Conservation (phyloP, 2,113 vertebrate species). For the Lampris megalopsis region DNA sequence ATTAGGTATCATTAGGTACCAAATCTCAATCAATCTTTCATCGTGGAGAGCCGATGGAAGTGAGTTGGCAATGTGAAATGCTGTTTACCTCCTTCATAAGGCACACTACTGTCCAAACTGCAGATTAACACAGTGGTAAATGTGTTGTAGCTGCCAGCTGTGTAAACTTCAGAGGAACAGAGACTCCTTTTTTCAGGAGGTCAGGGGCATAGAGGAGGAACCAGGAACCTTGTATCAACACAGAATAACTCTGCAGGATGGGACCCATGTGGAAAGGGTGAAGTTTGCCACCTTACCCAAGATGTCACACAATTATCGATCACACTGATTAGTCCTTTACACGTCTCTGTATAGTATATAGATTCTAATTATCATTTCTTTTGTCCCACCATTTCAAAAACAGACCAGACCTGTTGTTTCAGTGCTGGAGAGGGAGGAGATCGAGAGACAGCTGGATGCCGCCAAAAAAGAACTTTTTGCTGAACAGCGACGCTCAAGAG, state of each 20-base stretch:
- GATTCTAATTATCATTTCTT: background rate
- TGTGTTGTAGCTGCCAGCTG: slow-evolving; percentile 57
- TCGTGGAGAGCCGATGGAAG: background rate
- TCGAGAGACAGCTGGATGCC: slow-evolving; percentile 74
- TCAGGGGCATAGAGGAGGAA: slow-evolving; percentile 46
- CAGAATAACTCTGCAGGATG: slow-evolving; percentile 19
- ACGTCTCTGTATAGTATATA: background rate
- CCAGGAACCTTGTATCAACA: slow-evolving; percentile 16
- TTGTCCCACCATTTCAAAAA: slow-evolving; percentile 25
- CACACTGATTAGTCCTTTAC: background rate
- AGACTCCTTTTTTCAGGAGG: slow-evolving; percentile 41
- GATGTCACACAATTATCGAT: background rate
- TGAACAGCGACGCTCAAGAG: slow-evolving; percentile 74
- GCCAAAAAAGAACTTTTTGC: slow-evolving; percentile 78
- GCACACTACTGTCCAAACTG: background rate
- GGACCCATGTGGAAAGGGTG: slow-evolving; percentile 28
- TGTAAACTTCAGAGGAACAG: slow-evolving; percentile 64
- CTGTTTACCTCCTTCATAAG: background rate
- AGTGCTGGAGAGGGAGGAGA: slow-evolving; percentile 77
- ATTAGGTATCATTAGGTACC: background rate
- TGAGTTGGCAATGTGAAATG: background rate
- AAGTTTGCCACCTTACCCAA: background rate
- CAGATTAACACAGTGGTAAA: slow-evolving; percentile 1
- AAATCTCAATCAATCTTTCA: background rate
- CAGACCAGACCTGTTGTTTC: slow-evolving; percentile 55